A percentile compares a stretch with the other conserved stretches of the same genome.
Evolutionary conservation across 2,888 invertebrate species (phyloP).

Genomic region (Watsonalla cultraria): DNA sequence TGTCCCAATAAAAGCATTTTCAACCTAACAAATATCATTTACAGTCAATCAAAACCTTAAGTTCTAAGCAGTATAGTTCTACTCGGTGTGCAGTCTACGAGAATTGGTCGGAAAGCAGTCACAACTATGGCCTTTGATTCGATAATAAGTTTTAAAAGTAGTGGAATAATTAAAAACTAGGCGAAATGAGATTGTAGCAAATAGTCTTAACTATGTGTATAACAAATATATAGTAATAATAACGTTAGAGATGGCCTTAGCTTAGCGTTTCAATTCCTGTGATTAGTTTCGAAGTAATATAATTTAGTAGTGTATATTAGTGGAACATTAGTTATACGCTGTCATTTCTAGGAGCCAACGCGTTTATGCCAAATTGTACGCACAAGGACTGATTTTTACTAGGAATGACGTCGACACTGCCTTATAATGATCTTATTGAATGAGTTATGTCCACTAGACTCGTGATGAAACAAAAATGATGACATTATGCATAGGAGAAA

Average conservation of each 20-base stretch:
- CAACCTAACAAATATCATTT: too few species aligned
- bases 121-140: background rate
- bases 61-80: too few species aligned
- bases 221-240: conserved; percentile 1
- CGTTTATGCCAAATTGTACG: conserved; percentile 42
- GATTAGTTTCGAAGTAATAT: conserved; percentile 18
- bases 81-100: too few species aligned
- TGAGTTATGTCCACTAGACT: too few species aligned
- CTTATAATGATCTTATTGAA: background rate
- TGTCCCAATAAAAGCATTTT: too few species aligned
- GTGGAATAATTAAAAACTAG: too few species aligned
- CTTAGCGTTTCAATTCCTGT: conserved; percentile 31
- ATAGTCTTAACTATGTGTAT: conserved; percentile 3
- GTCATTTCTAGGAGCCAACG: conserved; percentile 31
- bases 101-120: too few species aligned
- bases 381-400: conserved; percentile 19
- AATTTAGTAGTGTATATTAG: conserved; percentile 2
- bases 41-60: too few species aligned
- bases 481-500: too few species aligned
- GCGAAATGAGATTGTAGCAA: too few species aligned
- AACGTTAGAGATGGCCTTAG: conserved; percentile 22
- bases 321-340: conserved; percentile 4
- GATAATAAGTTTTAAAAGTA: background rate
- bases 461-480: too few species aligned
- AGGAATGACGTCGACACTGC: background rate